A percentile compares a stretch with the other conserved stretches of the same genome.
These are phyloP conservation scores for Catalaphyllia jardinei DNA, from an alignment of 64 coral and sea anemone genomes.

Conservation along the genomic window DNA sequence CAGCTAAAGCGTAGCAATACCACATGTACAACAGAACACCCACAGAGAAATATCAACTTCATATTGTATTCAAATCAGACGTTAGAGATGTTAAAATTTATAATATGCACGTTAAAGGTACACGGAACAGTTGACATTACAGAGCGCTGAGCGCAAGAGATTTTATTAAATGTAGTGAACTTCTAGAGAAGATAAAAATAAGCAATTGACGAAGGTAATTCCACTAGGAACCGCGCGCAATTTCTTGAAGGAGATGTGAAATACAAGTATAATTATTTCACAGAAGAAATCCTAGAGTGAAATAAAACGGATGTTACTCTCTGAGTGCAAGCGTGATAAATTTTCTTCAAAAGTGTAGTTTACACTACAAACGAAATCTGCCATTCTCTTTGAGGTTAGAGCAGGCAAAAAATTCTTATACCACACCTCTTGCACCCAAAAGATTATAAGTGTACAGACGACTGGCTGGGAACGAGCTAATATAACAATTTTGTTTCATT, in stretches of 20 bases:
- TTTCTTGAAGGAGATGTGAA: background rate
- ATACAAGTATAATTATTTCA: background rate
- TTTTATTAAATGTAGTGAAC: background rate
- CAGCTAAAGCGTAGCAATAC: background rate
- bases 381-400: background rate
- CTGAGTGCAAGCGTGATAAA: too few species aligned
- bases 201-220: too few species aligned
- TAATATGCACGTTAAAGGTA: background rate
- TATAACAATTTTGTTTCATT: too few species aligned
- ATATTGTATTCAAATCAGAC: background rate
- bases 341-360: too few species aligned
- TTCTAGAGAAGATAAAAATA: background rate
- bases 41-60: background rate
- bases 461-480: too few species aligned
- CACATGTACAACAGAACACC: background rate
- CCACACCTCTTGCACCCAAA: conserved; percentile 13
- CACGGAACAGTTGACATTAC: background rate
- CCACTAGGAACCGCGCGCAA: too few species aligned
- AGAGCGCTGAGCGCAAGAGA: background rate
- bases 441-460: background rate
- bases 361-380: too few species aligned
- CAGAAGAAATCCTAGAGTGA: background rate
- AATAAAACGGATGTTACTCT: background rate
- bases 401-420: conserved; percentile 1
- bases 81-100: background rate